Percentiles rank a stretch among this genome's conserved stretches.
Conservation (phyloP, 2,888 invertebrate genomes). For the Acanthosepion pharaonis region DNA sequence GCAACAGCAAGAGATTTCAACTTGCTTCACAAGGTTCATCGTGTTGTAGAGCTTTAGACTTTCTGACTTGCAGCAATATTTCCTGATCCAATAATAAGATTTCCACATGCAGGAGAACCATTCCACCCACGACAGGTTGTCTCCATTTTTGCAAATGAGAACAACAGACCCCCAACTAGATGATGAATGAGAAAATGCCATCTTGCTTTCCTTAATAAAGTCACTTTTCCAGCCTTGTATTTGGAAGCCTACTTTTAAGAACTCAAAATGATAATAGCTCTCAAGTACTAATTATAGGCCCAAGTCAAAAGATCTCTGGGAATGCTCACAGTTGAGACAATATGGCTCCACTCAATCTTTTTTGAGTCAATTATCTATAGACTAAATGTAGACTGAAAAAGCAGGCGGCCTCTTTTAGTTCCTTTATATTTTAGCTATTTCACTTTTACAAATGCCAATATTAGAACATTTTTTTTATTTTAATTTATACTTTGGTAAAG, state of each 20-base stretch:
- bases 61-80: neutral
- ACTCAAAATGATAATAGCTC: neutral
- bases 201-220: conserved; percentile 22
- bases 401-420: neutral
- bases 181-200: neutral
- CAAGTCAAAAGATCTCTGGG: conserved; percentile 33
- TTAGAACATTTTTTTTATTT: neutral
- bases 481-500: neutral
- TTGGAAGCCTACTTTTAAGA: conserved; percentile 6
- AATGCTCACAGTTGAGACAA: conserved; percentile 20
- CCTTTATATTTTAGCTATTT: conserved; percentile 33
- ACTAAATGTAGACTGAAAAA: conserved; percentile 20
- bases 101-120: conserved; percentile 9
- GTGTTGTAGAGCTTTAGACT: neutral
- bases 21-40: neutral
- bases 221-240: conserved; percentile 17
- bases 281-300: conserved; percentile 23
- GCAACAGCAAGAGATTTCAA: neutral
- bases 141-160: conserved; percentile 22
- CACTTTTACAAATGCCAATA: neutral
- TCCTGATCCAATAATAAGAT: conserved; percentile 33
- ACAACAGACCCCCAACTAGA: neutral
- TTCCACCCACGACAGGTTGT: conserved; percentile 10
- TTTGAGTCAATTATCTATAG: conserved; percentile 33
- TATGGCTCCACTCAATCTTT: conserved; percentile 22